phyloP scores from a whole-genome alignment of 2,113 vertebrate species.

The Cinclus mexicanus region DNA sequence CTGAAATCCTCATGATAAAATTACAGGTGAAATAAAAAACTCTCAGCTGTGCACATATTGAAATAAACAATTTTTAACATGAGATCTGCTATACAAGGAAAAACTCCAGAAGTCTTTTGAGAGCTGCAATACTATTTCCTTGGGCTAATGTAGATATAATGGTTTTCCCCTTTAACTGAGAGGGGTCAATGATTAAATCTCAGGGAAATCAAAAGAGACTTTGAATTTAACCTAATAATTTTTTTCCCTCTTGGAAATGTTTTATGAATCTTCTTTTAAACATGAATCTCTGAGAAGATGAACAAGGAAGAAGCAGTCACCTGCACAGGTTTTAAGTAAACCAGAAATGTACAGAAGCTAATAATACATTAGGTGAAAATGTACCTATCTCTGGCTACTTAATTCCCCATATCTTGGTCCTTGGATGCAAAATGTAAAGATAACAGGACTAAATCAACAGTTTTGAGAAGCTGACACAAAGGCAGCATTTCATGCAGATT shows the following conservation, averaged over 20 bases:
- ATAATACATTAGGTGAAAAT: background rate
- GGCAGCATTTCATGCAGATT: constrained; percentile 27
- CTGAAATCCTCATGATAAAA: constrained; percentile 34
- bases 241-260: background rate
- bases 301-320: background rate
- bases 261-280: constrained; percentile 25
- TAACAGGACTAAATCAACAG: constrained; percentile 10
- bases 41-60: background rate
- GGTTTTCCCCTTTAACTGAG: background rate
- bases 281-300: background rate
- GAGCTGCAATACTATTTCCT: background rate
- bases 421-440: background rate
- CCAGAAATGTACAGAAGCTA: background rate
- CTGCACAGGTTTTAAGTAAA: background rate
- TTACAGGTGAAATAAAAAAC: background rate
- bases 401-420: background rate
- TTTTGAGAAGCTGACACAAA: constrained; percentile 5
- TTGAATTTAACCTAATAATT: background rate
- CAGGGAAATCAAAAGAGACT: background rate
- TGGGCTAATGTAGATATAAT: background rate
- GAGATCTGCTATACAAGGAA: background rate
- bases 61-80: constrained; percentile 25
- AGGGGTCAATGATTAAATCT: background rate
- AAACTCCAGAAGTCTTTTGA: background rate
- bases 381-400: background rate